Evolutionary conservation across 2,113 vertebrate genomes (phyloP).

Genomic region (Syngnathus scovelli): DNA sequence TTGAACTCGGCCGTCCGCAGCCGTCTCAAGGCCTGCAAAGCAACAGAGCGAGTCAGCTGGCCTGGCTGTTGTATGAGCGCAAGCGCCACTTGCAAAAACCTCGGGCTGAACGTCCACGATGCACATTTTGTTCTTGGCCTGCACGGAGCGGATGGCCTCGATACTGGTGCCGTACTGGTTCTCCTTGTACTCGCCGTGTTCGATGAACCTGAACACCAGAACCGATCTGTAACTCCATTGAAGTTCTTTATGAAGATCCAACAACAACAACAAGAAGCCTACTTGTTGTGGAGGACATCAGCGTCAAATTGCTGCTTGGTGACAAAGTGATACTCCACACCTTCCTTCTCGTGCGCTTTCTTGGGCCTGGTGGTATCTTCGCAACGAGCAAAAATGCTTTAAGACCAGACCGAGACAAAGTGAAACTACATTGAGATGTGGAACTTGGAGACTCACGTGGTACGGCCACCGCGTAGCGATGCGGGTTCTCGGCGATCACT

Average conservation of each 20-base stretch:
- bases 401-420: too few relatives aligned
- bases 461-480: constrained; percentile 88
- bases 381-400: neutral
- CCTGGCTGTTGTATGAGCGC: neutral
- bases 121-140: constrained; percentile 91
- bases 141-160: constrained; percentile 85
- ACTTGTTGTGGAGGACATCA: constrained; percentile 88
- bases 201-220: constrained; percentile 79
- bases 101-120: constrained; percentile 91
- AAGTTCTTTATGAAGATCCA: too few relatives aligned
- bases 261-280: neutral
- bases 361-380: constrained; percentile 87
- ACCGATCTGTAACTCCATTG: neutral
- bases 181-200: constrained; percentile 91
- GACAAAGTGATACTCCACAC: constrained; percentile 94
- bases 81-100: constrained; percentile 51
- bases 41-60: neutral
- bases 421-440: neutral
- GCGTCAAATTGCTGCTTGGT: constrained; percentile 88
- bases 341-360: constrained; percentile 90
- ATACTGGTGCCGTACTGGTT: constrained; percentile 94
- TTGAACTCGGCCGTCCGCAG: constrained; percentile 90
- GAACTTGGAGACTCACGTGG: constrained; percentile 78
- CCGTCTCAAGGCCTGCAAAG: constrained; percentile 80
- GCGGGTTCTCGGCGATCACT: constrained; percentile 88